A percentile compares a stretch with the other conserved stretches of the same genome.
These are phyloP conservation scores for Cephus spinipes DNA, from an alignment of 2,888 invertebrate genomes.

Conservation along the genomic window DNA sequence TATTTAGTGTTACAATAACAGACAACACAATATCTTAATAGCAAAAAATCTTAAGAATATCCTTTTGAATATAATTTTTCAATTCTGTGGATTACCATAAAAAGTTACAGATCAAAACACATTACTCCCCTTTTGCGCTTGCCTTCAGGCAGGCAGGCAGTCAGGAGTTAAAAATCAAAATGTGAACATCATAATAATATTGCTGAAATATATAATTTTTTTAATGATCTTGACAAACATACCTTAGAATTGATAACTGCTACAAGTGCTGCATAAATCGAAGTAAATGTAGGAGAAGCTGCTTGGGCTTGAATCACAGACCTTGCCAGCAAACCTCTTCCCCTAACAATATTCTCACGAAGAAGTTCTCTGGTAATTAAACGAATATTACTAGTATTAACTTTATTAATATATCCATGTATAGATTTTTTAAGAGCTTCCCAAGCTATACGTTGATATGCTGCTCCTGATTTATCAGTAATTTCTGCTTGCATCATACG, in stretches of 20 bases:
- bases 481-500: conserved; percentile 96
- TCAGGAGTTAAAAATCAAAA: too few relatives aligned
- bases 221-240: conserved; percentile 12
- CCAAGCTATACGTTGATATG: conserved; percentile 98
- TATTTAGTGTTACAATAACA: not conserved
- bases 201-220: not conserved
- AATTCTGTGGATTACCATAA: too few relatives aligned
- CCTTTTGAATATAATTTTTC: not conserved
- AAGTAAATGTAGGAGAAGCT: conserved; percentile 96
- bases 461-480: conserved; percentile 93
- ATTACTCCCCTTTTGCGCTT: too few relatives aligned
- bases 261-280: conserved; percentile 96
- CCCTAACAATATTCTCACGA: conserved; percentile 95
- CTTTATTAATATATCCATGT: conserved; percentile 97
- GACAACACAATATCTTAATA: conserved; percentile 6
- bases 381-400: conserved; percentile 94
- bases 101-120: too few relatives aligned
- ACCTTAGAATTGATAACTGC: conserved; percentile 94
- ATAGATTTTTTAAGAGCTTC: conserved; percentile 98
- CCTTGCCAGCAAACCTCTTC: conserved; percentile 91
- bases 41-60: not conserved
- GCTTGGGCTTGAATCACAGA: conserved; percentile 98
- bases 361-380: conserved; percentile 92
- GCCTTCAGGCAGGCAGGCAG: too few relatives aligned
- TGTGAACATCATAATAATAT: too few relatives aligned